These are phyloP conservation scores for Orthonevra nobilis DNA, from an alignment of 2,888 invertebrate genomes.

Conservation along the genomic window DNA sequence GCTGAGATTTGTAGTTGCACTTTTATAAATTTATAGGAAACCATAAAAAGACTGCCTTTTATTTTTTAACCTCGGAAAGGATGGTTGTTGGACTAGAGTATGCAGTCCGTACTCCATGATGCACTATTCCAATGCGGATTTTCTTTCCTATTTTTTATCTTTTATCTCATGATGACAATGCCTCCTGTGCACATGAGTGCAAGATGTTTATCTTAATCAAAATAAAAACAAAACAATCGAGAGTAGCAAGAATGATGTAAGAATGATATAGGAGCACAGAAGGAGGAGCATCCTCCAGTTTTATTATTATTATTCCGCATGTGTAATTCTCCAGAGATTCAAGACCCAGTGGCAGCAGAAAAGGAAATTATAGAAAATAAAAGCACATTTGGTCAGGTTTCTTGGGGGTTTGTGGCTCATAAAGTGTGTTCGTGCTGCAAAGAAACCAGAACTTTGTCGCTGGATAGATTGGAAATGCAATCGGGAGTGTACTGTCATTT, in stretches of 20 bases:
- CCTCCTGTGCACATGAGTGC: slow-evolving; percentile 8
- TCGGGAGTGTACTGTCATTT: no score
- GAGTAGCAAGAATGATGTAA: slow-evolving; percentile 14
- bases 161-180: slow-evolving; percentile 26
- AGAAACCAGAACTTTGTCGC: no score
- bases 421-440: slow-evolving; percentile 1
- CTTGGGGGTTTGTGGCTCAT: slow-evolving; percentile 15
- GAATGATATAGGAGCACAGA: slow-evolving; percentile 1
- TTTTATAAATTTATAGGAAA: slow-evolving; percentile 48
- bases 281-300: slow-evolving; percentile 19
- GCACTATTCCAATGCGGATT: slow-evolving; percentile 4
- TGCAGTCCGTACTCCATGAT: slow-evolving; percentile 11
- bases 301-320: slow-evolving; percentile 20
- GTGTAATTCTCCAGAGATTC: slow-evolving; percentile 20
- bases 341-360: slow-evolving; percentile 2
- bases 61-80: slow-evolving; percentile 14
- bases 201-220: slow-evolving; percentile 49
- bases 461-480: no score
- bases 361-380: slow-evolving; percentile 31
- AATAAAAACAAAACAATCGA: slow-evolving; percentile 11
- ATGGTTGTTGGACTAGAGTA: slow-evolving; percentile 3
- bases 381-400: slow-evolving; percentile 35
- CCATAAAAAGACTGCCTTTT: slow-evolving; percentile 9
- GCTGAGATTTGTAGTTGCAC: slow-evolving; percentile 24
- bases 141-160: not conserved